Conservation (phyloP, 23 tunicate genomes). For the Trididemnum nubilum region DNA sequence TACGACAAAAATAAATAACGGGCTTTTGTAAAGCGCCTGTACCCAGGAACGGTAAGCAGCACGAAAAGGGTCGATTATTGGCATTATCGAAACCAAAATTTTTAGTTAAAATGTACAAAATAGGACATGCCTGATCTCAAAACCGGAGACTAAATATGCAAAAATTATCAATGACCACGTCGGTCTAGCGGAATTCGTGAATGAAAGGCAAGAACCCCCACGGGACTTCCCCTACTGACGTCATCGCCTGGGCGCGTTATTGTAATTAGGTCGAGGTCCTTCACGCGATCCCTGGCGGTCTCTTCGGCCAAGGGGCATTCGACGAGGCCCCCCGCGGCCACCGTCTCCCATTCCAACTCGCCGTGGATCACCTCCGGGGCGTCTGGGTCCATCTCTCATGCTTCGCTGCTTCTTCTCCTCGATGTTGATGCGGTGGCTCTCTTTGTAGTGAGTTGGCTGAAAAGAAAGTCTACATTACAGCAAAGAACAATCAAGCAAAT, state of each 20-base stretch:
- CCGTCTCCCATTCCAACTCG: constrained; percentile 42
- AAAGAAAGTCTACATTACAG: neutral
- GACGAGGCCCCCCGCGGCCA: constrained; percentile 29
- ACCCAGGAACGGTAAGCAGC: no score
- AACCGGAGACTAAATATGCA: no score
- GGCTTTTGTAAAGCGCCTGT: no score
- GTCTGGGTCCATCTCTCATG: constrained; percentile 28
- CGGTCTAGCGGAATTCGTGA: no score
- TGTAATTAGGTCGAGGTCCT: constrained; percentile 31
- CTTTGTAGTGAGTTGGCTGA: constrained; percentile 80
- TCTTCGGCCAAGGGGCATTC: constrained; percentile 41
- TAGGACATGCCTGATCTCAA: no score
- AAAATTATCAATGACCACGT: no score
- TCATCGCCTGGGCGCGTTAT: constrained; percentile 49
- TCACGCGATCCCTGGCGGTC: constrained; percentile 61
- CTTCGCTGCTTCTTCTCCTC: constrained; percentile 93
- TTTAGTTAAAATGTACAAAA: no score
- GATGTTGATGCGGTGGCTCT: constrained; percentile 83
- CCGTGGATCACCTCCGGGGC: constrained; percentile 54
- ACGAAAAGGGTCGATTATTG: no score
- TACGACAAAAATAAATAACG: no score
- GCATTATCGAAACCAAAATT: no score
- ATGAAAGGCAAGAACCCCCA: no score
- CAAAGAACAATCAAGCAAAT: no score
- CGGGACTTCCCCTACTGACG: neutral